Evolutionary conservation across 2,797 vertebrate species (phyloP).

Genomic region (Liparis tanakae): DNA sequence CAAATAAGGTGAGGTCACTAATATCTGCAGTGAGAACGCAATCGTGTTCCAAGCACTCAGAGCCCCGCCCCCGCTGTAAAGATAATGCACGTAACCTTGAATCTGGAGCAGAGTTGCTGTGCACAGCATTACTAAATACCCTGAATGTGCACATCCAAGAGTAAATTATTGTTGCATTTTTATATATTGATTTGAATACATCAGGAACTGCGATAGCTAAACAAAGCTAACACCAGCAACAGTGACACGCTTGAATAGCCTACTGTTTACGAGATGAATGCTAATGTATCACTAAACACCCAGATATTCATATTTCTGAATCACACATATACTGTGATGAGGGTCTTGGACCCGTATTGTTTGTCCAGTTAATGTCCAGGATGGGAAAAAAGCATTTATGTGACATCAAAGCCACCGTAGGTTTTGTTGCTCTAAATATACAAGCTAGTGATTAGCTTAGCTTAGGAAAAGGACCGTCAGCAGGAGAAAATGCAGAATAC

Average conservation of each 20-base stretch:
- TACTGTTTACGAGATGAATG: neutral
- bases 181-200: constrained; percentile 7
- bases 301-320: neutral
- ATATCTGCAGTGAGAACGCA: constrained; percentile 29
- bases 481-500: neutral
- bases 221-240: neutral
- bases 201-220: neutral
- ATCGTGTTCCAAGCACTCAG: constrained; percentile 3
- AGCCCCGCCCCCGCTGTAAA: constrained; percentile 8
- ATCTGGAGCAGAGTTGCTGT: constrained; percentile 7
- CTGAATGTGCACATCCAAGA: neutral
- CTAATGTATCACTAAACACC: neutral
- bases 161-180: neutral
- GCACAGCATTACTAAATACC: constrained; percentile 5
- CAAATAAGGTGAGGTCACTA: constrained; percentile 43
- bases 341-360: neutral
- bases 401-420: neutral
- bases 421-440: neutral
- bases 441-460: neutral
- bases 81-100: constrained; percentile 27
- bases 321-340: neutral
- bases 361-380: neutral
- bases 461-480: neutral
- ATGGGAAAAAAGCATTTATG: neutral
- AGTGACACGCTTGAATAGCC: neutral